Evolutionary conservation across 2,797 vertebrate species (phyloP), one percentile per base, ranked within the genome.

Genomic region (Neostethus bicornis): DNA sequence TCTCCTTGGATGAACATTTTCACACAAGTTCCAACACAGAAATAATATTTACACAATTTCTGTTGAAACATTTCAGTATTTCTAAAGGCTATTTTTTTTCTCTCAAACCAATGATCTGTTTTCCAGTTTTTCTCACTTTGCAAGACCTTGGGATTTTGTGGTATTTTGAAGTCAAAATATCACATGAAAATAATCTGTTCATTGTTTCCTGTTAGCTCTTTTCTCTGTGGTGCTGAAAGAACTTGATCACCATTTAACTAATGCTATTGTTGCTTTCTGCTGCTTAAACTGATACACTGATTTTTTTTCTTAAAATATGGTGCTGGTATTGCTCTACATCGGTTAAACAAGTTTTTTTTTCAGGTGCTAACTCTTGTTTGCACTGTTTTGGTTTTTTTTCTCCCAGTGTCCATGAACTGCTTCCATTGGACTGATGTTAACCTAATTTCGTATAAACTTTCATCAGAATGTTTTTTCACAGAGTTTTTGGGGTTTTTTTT

Each of bases 221-320:
- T 3, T 43, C 43, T 25, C n/a, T n/a, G n/a, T 19, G 20, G 12
- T 47, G 20, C 35, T 56, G 17, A 46, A 60, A 53, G 43, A 37
- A 51, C 56, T 71, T 54, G 20, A 66, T 17, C 71, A 35, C 43
- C 28, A 60, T 70, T 23, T 60, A 46, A 23, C 11, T 59, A 64
- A 67, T 61, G 41, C 32, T 29, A 32, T 26, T 1, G 3, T 24
- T 50, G 23, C 46, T 24, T 14, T 39, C 28, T 11, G n/a, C n/a
- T n/a, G n/a, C n/a, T n/a, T n/a, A n/a, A n/a, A n/a, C n/a, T n/a
- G n/a, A n/a, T n/a, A n/a, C n/a, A n/a, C n/a, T n/a, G n/a, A n/a
- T n/a, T n/a, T n/a, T n/a, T n/a, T n/a, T n/a, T n/a, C n/a, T n/a
- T n/a, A n/a, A n/a, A n/a, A n/a, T n/a, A n/a, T n/a, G n/a, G n/a